Evolutionary conservation across 2,888 invertebrate species (phyloP).

Genomic region (Ctenicera cuprea): DNA sequence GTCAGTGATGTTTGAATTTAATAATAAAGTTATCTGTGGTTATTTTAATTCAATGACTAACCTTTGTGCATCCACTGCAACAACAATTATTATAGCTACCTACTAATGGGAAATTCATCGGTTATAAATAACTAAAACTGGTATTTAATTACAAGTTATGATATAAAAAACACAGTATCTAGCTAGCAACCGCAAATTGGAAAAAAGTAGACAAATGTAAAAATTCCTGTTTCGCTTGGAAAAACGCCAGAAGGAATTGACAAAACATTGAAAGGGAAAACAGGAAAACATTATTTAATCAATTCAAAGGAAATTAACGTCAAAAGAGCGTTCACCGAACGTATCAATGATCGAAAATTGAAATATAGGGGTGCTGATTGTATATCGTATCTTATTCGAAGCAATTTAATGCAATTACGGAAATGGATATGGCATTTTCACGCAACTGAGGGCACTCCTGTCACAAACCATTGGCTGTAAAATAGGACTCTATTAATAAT

Average conservation of each 20-base stretch:
- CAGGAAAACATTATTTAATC: not conserved
- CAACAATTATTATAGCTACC: not conserved
- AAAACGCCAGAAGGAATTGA: not conserved
- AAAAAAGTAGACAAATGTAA: too few species aligned
- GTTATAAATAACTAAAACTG: not conserved
- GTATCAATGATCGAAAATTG: constrained; percentile 10
- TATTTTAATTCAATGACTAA: constrained; percentile 2
- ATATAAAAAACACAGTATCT: not conserved
- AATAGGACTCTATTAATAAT: constrained; percentile 34
- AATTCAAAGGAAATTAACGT: not conserved
- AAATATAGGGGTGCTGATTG: constrained; percentile 8
- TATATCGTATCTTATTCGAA: constrained; percentile 27
- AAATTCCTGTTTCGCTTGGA: not conserved
- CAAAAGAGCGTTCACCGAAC: not conserved
- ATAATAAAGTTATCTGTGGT: not conserved
- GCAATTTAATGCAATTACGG: constrained; percentile 33
- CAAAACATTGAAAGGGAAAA: not conserved
- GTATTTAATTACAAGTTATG: not conserved
- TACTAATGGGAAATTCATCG: not conserved
- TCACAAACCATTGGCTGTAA: constrained; percentile 30
- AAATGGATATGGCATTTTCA: constrained; percentile 39
- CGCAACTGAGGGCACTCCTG: constrained; percentile 38
- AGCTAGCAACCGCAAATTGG: too few species aligned
- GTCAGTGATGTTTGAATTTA: not conserved
- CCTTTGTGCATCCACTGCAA: constrained; percentile 14